Percentiles rank a stretch among this genome's conserved stretches.
Evolutionary conservation across 2,113 vertebrate genomes (phyloP).

Genomic region (Psammodynastes pulverulentus): DNA sequence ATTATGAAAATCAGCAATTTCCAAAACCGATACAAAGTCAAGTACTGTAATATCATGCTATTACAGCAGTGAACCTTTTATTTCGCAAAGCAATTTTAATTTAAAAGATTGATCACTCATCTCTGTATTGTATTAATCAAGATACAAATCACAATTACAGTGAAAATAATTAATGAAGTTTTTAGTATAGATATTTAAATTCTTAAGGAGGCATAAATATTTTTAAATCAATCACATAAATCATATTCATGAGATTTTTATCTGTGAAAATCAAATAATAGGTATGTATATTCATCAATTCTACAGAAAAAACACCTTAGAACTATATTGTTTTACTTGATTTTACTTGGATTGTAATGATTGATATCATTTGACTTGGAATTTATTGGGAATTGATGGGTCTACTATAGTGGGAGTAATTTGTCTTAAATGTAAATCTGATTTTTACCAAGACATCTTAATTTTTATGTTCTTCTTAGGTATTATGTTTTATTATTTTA

Average conservation of each 20-base stretch:
- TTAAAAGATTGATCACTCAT: constrained; percentile 27
- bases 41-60: not conserved
- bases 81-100: constrained; percentile 11
- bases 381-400: not conserved
- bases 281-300: constrained; percentile 26
- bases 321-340: not conserved
- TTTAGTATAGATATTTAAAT: constrained; percentile 48
- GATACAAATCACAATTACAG: constrained; percentile 36
- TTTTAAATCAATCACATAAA: constrained; percentile 38
- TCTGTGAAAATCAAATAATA: constrained; percentile 22
- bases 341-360: not conserved
- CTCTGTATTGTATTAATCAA: constrained; percentile 45
- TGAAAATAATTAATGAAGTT: constrained; percentile 43
- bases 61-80: not conserved
- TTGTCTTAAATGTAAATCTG: not conserved
- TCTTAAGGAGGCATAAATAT: constrained; percentile 40
- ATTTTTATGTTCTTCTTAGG: not conserved
- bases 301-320: constrained; percentile 43
- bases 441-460: not conserved
- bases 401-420: not conserved
- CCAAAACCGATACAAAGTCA: not conserved
- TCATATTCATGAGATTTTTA: constrained; percentile 26
- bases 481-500: not conserved
- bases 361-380: not conserved
- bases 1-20: not conserved